Percentiles rank a stretch among this genome's conserved stretches.
Evolutionary conservation across 30 jellyfish, hydroid and myxozoan species (phyloP).

Genomic region (Mastigias papua): DNA sequence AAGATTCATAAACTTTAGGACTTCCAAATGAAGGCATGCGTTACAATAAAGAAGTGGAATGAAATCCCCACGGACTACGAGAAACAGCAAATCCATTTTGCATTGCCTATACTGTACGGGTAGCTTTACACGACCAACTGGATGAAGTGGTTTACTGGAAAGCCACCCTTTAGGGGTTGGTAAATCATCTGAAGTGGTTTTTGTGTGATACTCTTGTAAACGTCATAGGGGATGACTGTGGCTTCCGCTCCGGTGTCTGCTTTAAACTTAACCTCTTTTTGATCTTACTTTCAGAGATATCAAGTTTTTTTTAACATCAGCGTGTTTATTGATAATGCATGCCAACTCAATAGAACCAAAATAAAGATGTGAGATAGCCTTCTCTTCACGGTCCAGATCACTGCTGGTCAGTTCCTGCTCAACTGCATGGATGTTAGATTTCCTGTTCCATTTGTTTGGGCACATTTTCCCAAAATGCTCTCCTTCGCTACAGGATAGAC

Average conservation of each 20-base stretch:
- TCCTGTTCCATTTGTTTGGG: conserved; percentile 16
- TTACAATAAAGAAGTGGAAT: conserved; percentile 45
- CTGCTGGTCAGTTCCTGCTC: too few species aligned
- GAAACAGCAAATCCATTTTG: too few species aligned
- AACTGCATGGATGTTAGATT: too few species aligned
- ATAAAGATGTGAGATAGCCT: conserved; percentile 28
- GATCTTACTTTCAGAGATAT: conserved; percentile 49
- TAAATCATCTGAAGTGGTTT: too few species aligned
- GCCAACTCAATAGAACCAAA: conserved; percentile 39
- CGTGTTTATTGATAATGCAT: conserved; percentile 11
- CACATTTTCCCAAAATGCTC: too few species aligned
- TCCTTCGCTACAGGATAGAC: conserved; percentile 10
- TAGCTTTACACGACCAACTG: conserved; percentile 28
- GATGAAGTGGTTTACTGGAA: conserved; percentile 43
- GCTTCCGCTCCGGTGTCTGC: conserved; percentile 65
- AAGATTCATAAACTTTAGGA: conserved; percentile 43
- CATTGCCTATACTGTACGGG: too few species aligned
- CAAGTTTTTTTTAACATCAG: too few species aligned
- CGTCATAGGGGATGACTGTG: conserved; percentile 38
- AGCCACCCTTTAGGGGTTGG: conserved; percentile 71
- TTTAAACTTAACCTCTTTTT: conserved; percentile 37
- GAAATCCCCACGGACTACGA: conserved; percentile 26
- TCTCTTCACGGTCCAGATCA: conserved; percentile 35
- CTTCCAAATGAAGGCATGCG: conserved; percentile 37
- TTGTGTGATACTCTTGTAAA: conserved; percentile 5